Base-by-base conservation (phyloP, 2,888 invertebrate species). In the Balanococcus diminutus region DNA sequence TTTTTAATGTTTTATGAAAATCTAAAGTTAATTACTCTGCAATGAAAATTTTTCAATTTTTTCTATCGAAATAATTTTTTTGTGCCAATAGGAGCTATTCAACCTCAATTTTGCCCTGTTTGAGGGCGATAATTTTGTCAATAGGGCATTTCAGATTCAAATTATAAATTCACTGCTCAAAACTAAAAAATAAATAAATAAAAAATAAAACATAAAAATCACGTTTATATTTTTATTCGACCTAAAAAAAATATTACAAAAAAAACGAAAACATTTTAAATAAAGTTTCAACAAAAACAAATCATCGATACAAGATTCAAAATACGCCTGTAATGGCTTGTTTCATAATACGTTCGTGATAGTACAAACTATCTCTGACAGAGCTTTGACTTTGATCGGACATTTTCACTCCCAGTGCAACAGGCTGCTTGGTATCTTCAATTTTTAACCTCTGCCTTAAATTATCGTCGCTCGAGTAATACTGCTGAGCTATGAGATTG, bases 261-360 rank as follows among this genome's bases (percentile, higher is more conserved):
- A 36, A 56, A 22, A 67, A 67, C 31, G 67, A 67, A 67, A 67
- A 67, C 25, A 67, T 16, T 5, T 0, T 67, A 28, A 28, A 67
- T 6, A 25, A 67, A 67, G 56, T 22, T 56, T 56, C 56, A 67
- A 67, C 67, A 67, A 67, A 28, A 67, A 56, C 22, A 56, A n/a
- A 56, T 82, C 32, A 22, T 8, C 9, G 61, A 4, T 2, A 31
- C n/a, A 81, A 22, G 2, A 32, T 8, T 84, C 25, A 86, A 25
- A 86, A 81, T 5, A 86, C 79, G 11, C 86, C 86, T 1, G 79
- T 86, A 19, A 86, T 86, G 11, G 86, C 86, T 56, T 86, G 86
- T 81, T 86, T 86, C 51, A 86, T 51, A 4, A 86, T 67, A 46
- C 81, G 25, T 22, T 86, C 56, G 4, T 86, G 79, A 86, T 81